Evolutionary conservation across 2,888 invertebrate genomes (phyloP).

Genomic region (Megaustenia siamemsis): DNA sequence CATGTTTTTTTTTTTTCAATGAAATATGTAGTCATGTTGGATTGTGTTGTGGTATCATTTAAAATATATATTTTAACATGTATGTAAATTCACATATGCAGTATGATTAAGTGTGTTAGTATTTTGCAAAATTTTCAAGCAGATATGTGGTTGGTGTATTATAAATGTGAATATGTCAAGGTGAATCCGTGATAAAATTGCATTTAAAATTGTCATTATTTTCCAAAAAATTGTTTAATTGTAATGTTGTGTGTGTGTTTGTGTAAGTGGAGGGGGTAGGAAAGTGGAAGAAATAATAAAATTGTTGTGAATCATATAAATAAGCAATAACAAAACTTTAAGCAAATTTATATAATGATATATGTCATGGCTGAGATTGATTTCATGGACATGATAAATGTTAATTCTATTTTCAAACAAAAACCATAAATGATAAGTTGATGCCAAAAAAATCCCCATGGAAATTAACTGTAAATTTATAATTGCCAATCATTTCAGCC

Average conservation of each 20-base stretch:
- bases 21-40: neutral
- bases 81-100: no score
- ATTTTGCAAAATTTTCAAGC: neutral
- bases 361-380: neutral
- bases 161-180: neutral
- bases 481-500: neutral
- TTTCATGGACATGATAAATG: neutral
- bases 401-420: neutral
- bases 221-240: neutral
- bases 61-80: no score
- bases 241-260: neutral
- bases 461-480: neutral
- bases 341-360: conserved; percentile 24
- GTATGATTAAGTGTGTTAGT: neutral
- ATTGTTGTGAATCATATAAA: conserved; percentile 1
- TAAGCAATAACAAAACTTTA: conserved; percentile 22
- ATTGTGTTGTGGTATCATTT: neutral
- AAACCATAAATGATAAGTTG: no score
- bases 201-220: neutral
- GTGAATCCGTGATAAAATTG: neutral
- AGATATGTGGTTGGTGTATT: neutral
- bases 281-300: neutral
- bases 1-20: neutral
- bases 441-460: no score
- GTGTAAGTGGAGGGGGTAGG: neutral